Evolutionary conservation across 2,797 vertebrate genomes (phyloP).

Genomic region (Danio tinwini): DNA sequence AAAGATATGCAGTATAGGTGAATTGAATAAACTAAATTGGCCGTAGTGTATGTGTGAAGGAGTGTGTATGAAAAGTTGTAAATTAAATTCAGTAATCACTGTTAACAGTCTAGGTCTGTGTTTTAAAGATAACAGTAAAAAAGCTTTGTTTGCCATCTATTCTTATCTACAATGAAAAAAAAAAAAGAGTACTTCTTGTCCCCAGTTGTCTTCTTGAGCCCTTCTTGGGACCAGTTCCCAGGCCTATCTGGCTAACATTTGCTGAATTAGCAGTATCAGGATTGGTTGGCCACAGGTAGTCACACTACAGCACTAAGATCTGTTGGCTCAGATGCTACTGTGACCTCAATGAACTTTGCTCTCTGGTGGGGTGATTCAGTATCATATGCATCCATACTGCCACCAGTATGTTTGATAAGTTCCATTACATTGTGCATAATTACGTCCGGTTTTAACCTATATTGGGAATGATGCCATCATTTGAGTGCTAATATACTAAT

Average conservation of each 20-base stretch:
- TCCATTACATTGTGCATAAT: no score
- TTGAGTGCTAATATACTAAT: no score
- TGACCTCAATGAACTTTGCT: conserved; percentile 5
- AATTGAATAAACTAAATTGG: no score
- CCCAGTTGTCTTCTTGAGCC: neutral
- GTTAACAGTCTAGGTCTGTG: neutral
- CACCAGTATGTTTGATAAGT: no score
- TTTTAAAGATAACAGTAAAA: neutral
- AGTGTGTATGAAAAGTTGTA: no score
- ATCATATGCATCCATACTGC: neutral
- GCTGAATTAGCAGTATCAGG: conserved; percentile 27
- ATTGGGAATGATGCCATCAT: no score
- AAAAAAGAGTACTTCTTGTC: neutral
- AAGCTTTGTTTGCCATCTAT: neutral
- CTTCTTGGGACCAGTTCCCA: conserved; percentile 9
- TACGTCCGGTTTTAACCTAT: no score
- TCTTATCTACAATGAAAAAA: neutral
- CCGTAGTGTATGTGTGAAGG: no score
- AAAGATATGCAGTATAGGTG: no score
- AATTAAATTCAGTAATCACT: neutral
- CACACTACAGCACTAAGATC: conserved; percentile 10
- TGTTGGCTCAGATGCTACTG: neutral
- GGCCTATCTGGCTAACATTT: conserved; percentile 1
- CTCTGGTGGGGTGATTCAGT: conserved; percentile 3
- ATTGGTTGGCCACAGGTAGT: neutral